These are phyloP conservation scores for Ellobium chinense DNA, from an alignment of 2,888 invertebrate genomes.

Conservation along the genomic window DNA sequence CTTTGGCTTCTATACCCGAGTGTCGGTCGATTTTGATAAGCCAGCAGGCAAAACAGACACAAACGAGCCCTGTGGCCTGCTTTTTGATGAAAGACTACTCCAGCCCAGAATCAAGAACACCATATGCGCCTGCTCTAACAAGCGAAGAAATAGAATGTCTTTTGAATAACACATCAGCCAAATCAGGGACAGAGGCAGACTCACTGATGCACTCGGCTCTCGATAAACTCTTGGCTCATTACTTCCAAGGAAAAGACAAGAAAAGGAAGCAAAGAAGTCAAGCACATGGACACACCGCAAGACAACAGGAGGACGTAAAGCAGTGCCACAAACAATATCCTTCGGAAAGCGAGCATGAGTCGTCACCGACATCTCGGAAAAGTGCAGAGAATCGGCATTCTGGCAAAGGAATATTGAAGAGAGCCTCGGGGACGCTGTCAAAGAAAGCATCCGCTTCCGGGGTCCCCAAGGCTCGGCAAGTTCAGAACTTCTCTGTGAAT, in stretches of 20 bases:
- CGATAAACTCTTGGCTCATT: slow-evolving; percentile 3
- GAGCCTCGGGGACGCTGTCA: neutral
- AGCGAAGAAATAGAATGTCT: neutral
- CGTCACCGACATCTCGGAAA: neutral
- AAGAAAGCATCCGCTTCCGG: neutral
- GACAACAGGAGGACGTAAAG: neutral
- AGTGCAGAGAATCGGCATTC: neutral
- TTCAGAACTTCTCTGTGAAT: slow-evolving; percentile 4
- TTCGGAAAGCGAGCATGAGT: too few species aligned
- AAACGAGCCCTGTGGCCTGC: neutral
- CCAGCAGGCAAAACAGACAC: neutral
- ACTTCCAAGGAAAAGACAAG: neutral
- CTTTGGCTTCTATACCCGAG: neutral
- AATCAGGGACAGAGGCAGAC: neutral
- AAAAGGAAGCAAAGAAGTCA: neutral
- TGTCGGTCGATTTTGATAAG: too few species aligned
- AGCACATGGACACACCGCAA: neutral
- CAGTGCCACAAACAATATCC: neutral
- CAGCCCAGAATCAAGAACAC: neutral
- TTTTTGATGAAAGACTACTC: neutral
- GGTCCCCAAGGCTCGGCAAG: neutral
- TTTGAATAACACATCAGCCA: neutral
- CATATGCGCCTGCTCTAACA: neutral
- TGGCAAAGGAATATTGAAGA: neutral
- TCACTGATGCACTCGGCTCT: neutral